Evolutionary conservation across 2,113 vertebrate species (phyloP), one percentile per base, ranked within the genome.

Genomic region (Pipa parva): DNA sequence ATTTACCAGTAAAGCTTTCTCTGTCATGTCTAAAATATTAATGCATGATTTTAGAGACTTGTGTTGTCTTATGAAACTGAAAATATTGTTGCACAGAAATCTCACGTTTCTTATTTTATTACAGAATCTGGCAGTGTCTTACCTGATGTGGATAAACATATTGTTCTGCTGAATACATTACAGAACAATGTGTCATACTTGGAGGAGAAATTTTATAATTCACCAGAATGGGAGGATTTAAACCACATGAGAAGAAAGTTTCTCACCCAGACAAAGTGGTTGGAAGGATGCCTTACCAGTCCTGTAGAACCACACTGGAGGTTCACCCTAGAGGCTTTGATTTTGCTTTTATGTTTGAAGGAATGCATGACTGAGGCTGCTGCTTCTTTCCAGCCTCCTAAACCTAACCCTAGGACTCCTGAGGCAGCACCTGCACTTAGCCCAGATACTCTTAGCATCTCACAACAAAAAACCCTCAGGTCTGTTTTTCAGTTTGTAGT

Each of bases 401-500:
- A 55, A 48, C 59, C 76, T 0, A 83, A 75, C 17, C 69, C 17
- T 0, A 62, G 51, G 33, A 82, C 80, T 5, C 79, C 89, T 0
- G 92, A 91, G 42, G 77, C 74, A 9, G 90, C 92, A 5, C 92
- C 92, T 1, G 72, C 85, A 3, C 74, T 95, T n/a, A 85, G 91
- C 17, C 92, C 94, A 0, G 94, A 96, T 18, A 85, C 92, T 0
- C 90, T 97, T 5, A 92, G 92, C 10, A 63, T 95, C 48, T 63
- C 75, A 3, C 93, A 97, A 74, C 89, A 92, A 79, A 91, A 85
- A 73, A 85, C 79, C 0, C 77, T 97, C 1, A 76, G 79, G 26
- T 73, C 81, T 0, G 85, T 74, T 10, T 75, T 95, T 50, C 94
- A 95, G 78, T 93, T 94, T 63, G 86, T 91, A 1, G 83, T 93